Evolutionary conservation across 2,888 invertebrate species (phyloP).

Genomic region (Lacanobia wlatinum): DNA sequence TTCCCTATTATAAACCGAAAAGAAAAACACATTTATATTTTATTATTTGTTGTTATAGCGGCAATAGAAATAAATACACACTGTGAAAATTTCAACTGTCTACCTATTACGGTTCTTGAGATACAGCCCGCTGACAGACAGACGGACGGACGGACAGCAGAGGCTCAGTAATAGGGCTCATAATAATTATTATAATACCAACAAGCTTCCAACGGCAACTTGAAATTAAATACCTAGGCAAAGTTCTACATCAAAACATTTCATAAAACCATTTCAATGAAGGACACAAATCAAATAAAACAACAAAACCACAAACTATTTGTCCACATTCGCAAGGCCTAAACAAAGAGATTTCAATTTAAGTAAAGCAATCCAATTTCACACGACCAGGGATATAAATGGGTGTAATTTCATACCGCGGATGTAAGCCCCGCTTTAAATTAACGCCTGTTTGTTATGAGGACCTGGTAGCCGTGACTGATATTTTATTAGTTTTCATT

Average conservation of each 20-base stretch:
- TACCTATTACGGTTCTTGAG: no score
- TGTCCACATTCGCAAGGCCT: slow-evolving; percentile 44
- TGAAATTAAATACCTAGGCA: slow-evolving; percentile 3
- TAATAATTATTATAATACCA: neutral
- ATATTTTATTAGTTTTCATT: slow-evolving; percentile 50
- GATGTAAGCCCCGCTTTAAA: slow-evolving; percentile 66
- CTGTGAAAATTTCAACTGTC: no score
- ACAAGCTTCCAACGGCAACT: neutral
- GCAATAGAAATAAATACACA: no score
- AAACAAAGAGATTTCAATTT: slow-evolving; percentile 79
- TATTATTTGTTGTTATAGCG: no score
- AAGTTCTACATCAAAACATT: slow-evolving; percentile 5
- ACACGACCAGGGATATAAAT: slow-evolving; percentile 80
- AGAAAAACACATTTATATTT: no score
- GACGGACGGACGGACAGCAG: no score
- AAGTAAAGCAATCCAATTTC: slow-evolving; percentile 82
- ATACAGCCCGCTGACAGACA: no score
- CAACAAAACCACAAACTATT: slow-evolving; percentile 45
- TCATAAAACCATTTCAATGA: slow-evolving; percentile 18
- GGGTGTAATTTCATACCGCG: slow-evolving; percentile 73
- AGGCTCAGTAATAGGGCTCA: no score
- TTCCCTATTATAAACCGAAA: no score
- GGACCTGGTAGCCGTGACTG: slow-evolving; percentile 55
- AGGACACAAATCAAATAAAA: slow-evolving; percentile 29
- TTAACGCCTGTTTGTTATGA: slow-evolving; percentile 69